These are phyloP conservation scores for Pseudopipra pipra DNA, from an alignment of 2,113 vertebrate species.

Conservation along the genomic window DNA sequence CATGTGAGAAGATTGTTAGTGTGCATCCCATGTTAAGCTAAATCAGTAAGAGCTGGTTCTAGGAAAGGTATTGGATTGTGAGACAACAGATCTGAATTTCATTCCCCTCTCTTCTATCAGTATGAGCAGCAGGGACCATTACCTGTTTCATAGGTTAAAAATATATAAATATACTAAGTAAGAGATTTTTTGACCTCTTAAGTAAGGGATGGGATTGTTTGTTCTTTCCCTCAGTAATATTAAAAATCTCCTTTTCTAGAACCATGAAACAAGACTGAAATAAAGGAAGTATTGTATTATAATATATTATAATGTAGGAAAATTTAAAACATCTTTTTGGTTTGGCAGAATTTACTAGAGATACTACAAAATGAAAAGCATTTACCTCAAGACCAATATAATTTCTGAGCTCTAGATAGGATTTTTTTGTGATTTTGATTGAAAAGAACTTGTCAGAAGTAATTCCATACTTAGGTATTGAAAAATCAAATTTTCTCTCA, in stretches of 20 bases:
- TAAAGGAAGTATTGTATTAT: not conserved
- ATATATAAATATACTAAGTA: not conserved
- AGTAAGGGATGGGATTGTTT: not conserved
- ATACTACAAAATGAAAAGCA: not conserved
- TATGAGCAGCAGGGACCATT: not conserved
- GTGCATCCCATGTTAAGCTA: not conserved
- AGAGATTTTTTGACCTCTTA: not conserved
- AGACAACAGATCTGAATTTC: not conserved
- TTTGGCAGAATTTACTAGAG: not conserved
- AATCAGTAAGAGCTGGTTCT: not conserved
- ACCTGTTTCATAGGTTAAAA: not conserved
- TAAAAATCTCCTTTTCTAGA: not conserved
- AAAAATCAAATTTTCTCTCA: not conserved
- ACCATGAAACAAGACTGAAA: not conserved
- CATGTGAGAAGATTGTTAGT: too few species aligned
- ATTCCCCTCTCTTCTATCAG: not conserved
- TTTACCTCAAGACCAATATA: not conserved
- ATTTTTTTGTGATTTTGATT: not conserved
- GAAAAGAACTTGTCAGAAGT: not conserved
- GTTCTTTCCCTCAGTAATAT: not conserved
- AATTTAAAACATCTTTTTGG: not conserved
- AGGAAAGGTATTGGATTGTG: not conserved
- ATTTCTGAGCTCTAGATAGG: not conserved
- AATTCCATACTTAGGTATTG: not conserved
- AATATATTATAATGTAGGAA: not conserved